phyloP scores from a whole-genome alignment of 2,888 invertebrate genomes.

The Sarcophaga rosellei region DNA sequence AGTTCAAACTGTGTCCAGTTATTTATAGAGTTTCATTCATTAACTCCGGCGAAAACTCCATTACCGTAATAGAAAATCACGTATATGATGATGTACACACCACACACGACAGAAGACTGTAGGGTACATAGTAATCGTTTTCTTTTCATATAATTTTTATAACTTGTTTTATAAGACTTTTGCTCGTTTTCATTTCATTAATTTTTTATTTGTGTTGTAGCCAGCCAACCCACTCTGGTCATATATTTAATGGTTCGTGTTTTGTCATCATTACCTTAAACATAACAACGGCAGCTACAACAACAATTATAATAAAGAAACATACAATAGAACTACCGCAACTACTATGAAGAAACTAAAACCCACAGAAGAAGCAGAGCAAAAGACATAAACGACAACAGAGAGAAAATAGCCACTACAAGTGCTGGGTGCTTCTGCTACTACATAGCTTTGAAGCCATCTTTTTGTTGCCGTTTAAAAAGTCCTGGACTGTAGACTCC shows the following conservation, averaged over 20 bases:
- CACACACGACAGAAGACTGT: not conserved
- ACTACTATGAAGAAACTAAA: slow-evolving; percentile 16
- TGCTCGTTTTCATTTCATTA: not conserved
- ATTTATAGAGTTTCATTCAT: too few species aligned
- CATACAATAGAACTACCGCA: slow-evolving; percentile 22
- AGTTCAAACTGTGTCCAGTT: too few species aligned
- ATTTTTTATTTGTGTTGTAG: not conserved
- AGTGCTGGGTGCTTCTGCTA: not conserved
- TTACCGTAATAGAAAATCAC: too few species aligned
- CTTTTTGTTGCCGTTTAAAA: too few species aligned
- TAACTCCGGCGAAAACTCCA: too few species aligned
- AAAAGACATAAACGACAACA: not conserved
- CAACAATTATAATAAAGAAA: slow-evolving; percentile 50
- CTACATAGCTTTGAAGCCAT: not conserved
- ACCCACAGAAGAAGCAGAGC: not conserved
- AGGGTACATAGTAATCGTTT: not conserved
- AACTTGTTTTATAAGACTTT: slow-evolving; percentile 11
- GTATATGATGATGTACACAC: too few species aligned
- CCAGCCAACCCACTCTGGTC: slow-evolving; percentile 43
- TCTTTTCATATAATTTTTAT: not conserved
- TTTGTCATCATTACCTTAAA: slow-evolving; percentile 65
- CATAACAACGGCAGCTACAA: slow-evolving; percentile 21
- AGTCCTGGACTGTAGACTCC: too few species aligned
- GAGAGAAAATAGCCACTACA: slow-evolving; percentile 33
- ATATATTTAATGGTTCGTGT: slow-evolving; percentile 57